A percentile compares a stretch with the other conserved stretches of the same genome.
phyloP scores from a whole-genome alignment of 2,113 vertebrate genomes.

The Rhodinocichla rosea region DNA sequence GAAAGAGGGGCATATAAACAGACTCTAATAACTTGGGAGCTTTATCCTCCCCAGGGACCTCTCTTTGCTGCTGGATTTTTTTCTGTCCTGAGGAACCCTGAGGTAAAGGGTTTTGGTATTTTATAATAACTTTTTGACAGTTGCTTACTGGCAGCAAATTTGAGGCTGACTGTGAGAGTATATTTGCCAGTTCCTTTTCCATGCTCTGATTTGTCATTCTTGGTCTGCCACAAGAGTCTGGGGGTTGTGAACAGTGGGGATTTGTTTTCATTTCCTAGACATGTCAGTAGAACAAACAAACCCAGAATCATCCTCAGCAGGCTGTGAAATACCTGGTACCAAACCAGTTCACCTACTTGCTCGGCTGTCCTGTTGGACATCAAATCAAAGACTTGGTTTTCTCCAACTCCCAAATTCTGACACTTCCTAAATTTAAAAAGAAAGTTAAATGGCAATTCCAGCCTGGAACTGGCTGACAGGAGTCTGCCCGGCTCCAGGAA shows the following conservation, averaged over 20 bases:
- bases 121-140: background rate
- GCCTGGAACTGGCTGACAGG: background rate
- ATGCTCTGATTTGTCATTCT: background rate
- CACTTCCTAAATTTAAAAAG: constrained; percentile 12
- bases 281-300: background rate
- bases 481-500: constrained; percentile 20
- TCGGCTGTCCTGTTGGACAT: background rate
- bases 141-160: background rate
- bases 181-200: background rate
- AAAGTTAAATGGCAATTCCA: constrained; percentile 15
- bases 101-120: background rate
- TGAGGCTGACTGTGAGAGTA: background rate
- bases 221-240: background rate
- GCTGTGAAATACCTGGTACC: background rate
- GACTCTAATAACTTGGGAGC: background rate
- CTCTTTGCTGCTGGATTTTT: background rate
- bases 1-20: background rate
- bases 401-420: background rate
- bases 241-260: background rate
- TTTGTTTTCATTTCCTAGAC: background rate
- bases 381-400: background rate
- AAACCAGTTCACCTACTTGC: background rate
- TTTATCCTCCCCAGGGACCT: background rate
- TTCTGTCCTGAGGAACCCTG: background rate
- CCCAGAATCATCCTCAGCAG: background rate